phyloP scores from a whole-genome alignment of 2,888 invertebrate species.

The Eretmocerus hayati region DNA sequence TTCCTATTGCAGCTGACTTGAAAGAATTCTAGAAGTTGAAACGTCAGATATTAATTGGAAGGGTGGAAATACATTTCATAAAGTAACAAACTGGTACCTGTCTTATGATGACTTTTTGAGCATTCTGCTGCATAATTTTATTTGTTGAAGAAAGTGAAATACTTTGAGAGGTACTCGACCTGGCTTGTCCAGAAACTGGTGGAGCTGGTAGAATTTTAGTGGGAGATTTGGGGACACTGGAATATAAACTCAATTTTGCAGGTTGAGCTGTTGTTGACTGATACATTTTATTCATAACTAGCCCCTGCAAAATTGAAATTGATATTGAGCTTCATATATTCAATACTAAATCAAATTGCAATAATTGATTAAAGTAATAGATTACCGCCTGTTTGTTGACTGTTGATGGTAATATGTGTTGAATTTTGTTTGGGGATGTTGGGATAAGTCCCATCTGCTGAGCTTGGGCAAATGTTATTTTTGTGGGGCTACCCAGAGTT shows the following conservation, averaged over 20 bases:
- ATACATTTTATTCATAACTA: constrained; percentile 50
- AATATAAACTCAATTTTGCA: constrained; percentile 46
- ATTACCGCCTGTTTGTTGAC: constrained; percentile 33
- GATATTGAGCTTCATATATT: constrained; percentile 28
- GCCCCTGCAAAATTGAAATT: constrained; percentile 35
- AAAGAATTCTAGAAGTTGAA: constrained; percentile 38
- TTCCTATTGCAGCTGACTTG: constrained; percentile 43
- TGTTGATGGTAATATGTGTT: constrained; percentile 46
- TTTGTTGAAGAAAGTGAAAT: constrained; percentile 34
- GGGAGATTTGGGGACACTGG: constrained; percentile 55
- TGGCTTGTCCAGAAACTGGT: constrained; percentile 35
- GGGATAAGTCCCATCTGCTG: constrained; percentile 56
- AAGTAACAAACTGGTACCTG: constrained; percentile 39
- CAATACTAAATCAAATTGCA: constrained; percentile 9
- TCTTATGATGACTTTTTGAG: constrained; percentile 54
- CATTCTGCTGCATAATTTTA: constrained; percentile 40
- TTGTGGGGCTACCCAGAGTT: constrained; percentile 45
- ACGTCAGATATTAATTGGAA: background rate
- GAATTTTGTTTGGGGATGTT: constrained; percentile 49
- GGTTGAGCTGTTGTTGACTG: constrained; percentile 40
- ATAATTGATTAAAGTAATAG: constrained; percentile 2
- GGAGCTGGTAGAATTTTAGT: constrained; percentile 65
- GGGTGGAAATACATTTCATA: constrained; percentile 2
- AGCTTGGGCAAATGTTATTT: constrained; percentile 60
- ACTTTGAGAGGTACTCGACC: constrained; percentile 34